A percentile compares a stretch with the other conserved stretches of the same genome.
phyloP scores from a whole-genome alignment of 1,140 invertebrate species.

The Drosophila triauraria region DNA sequence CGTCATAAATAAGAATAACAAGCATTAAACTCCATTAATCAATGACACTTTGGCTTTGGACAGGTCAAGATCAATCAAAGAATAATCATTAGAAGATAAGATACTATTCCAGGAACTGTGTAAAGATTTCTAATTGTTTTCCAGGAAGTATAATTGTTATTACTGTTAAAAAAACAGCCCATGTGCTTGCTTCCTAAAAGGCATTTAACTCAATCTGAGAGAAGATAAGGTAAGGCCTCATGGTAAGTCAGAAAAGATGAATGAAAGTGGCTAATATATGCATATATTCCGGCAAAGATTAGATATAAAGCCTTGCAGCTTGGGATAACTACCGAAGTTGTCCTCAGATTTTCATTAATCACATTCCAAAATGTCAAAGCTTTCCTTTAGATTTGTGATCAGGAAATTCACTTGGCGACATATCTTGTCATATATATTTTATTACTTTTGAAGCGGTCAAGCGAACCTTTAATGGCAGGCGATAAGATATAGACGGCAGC shows the following conservation, averaged over 20 bases:
- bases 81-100: not conserved
- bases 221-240: not conserved
- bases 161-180: not conserved
- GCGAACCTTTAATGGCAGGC: conserved; percentile 14
- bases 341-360: too few relatives aligned
- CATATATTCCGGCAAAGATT: not conserved
- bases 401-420: conserved; percentile 11
- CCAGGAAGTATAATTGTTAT: not conserved
- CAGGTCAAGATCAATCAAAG: conserved; percentile 27
- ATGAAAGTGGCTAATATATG: conserved; percentile 7
- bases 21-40: not conserved
- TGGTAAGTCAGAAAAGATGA: conserved; percentile 3
- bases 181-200: not conserved
- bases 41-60: conserved; percentile 8
- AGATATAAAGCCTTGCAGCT: not conserved
- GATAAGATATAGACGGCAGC: conserved; percentile 16
- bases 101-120: conserved; percentile 24
- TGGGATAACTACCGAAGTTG: not conserved
- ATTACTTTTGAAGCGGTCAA: not conserved
- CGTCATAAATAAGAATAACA: not conserved
- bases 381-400: conserved; percentile 8
- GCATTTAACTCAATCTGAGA: not conserved
- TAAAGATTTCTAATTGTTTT: conserved; percentile 2
- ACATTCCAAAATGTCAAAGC: not conserved
- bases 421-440: conserved; percentile 13